These are phyloP conservation scores for Megaceryle alcyon DNA, from an alignment of 2,797 vertebrate species.

Conservation along the genomic window DNA sequence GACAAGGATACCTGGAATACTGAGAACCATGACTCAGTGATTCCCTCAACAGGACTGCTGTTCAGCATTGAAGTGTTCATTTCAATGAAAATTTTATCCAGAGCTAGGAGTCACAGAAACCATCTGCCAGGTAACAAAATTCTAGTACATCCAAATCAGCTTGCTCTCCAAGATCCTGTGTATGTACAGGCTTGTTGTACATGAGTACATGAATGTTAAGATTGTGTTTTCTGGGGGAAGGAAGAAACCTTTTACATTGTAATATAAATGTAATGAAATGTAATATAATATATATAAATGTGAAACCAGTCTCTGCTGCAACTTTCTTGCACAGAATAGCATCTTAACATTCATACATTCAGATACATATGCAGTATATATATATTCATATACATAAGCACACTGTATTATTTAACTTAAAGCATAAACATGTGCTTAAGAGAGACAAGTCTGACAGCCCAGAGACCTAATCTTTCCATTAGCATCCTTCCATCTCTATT, in stretches of 20 bases:
- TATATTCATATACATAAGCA: constrained; percentile 58
- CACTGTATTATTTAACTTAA: constrained; percentile 68
- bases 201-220: constrained; percentile 33
- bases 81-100: background rate
- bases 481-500: constrained; percentile 76
- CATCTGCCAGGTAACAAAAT: constrained; percentile 31
- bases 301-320: background rate
- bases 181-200: background rate
- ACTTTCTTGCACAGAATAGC: constrained; percentile 3
- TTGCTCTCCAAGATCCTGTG: background rate
- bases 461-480: constrained; percentile 74
- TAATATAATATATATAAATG: constrained; percentile 20
- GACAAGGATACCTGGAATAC: background rate
- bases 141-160: background rate
- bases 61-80: background rate
- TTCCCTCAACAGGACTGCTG: background rate
- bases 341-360: constrained; percentile 28
- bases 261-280: constrained; percentile 27
- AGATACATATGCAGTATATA: background rate
- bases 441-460: constrained; percentile 77
- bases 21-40: background rate
- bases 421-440: constrained; percentile 75
- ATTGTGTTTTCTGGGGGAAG: background rate
- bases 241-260: background rate
- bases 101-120: constrained; percentile 15